Conservation (phyloP, 2,797 vertebrate species). For the Macropus fuliginosus region DNA sequence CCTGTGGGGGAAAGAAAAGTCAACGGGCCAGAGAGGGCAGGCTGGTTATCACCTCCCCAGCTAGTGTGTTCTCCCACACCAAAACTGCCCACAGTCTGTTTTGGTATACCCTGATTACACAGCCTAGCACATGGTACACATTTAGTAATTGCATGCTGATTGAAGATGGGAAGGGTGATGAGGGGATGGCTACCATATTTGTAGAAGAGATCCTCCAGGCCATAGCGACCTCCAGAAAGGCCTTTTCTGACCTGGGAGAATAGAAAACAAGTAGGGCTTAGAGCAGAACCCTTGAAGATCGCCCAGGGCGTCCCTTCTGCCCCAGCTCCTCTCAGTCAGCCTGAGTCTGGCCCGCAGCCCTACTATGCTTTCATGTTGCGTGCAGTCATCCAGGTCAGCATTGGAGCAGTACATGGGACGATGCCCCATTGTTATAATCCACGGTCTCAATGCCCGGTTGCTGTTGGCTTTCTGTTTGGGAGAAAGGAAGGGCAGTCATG, state of each 20-base stretch:
- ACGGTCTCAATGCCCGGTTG: constrained; percentile 88
- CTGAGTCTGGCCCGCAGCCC: background rate
- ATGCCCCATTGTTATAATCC: constrained; percentile 96
- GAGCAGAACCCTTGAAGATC: background rate
- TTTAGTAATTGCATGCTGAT: background rate
- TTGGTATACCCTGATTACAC: background rate
- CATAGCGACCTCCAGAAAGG: constrained; percentile 63
- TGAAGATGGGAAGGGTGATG: background rate
- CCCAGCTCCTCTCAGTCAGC: too few relatives aligned
- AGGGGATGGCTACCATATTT: constrained; percentile 75
- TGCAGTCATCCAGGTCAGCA: constrained; percentile 92
- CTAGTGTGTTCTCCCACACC: background rate
- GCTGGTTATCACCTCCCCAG: background rate
- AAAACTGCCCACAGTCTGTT: background rate
- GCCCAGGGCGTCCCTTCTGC: background rate
- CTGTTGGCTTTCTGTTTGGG: constrained; percentile 87
- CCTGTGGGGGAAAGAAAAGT: constrained; percentile 81
- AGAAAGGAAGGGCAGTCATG: background rate
- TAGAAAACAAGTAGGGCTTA: background rate
- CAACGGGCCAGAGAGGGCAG: background rate
- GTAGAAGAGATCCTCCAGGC: constrained; percentile 83
- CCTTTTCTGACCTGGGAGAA: constrained; percentile 78
- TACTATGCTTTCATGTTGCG: constrained; percentile 88
- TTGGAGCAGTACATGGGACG: constrained; percentile 96
- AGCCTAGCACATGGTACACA: background rate